A percentile compares a stretch with the other conserved stretches of the same genome.
These are phyloP conservation scores for Mallotus villosus DNA, from an alignment of 2,797 vertebrate species.

Conservation along the genomic window DNA sequence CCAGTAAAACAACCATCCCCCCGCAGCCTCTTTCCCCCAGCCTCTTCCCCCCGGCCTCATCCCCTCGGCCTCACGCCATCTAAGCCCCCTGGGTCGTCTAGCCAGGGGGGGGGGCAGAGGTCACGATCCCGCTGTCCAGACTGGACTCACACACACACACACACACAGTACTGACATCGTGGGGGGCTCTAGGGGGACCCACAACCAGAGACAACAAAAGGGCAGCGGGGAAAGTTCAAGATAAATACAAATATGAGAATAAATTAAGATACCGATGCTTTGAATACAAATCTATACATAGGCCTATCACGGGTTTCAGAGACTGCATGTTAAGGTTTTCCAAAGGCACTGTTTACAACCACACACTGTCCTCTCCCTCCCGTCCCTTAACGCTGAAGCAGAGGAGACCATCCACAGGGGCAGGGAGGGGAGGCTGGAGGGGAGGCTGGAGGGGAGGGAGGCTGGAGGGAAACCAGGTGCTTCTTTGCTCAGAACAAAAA, in stretches of 20 bases:
- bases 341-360: constrained; percentile 80
- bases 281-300: constrained; percentile 75
- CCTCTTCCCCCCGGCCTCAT: too few relatives aligned
- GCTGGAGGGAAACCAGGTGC: neutral
- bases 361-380: constrained; percentile 69
- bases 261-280: constrained; percentile 58
- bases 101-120: neutral
- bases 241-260: constrained; percentile 71
- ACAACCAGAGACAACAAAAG: constrained; percentile 59
- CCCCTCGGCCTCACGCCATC: constrained; percentile 3
- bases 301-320: constrained; percentile 73
- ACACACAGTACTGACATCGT: constrained; percentile 35
- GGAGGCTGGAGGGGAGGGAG: neutral
- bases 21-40: constrained; percentile 1
- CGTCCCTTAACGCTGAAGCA: constrained; percentile 52
- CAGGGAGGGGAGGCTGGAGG: neutral
- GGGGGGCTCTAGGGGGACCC: constrained; percentile 36
- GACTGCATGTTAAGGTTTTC: constrained; percentile 78
- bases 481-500: neutral
- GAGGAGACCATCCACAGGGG: neutral
- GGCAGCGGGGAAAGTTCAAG: constrained; percentile 38
- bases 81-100: constrained; percentile 12
- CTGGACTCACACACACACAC: constrained; percentile 25
- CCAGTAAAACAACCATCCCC: constrained; percentile 16
- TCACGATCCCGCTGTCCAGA: neutral